A percentile compares a stretch with the other conserved stretches of the same genome.
Conservation (phyloP, 2,113 vertebrate genomes). For the Odocoileus virginianus region DNA sequence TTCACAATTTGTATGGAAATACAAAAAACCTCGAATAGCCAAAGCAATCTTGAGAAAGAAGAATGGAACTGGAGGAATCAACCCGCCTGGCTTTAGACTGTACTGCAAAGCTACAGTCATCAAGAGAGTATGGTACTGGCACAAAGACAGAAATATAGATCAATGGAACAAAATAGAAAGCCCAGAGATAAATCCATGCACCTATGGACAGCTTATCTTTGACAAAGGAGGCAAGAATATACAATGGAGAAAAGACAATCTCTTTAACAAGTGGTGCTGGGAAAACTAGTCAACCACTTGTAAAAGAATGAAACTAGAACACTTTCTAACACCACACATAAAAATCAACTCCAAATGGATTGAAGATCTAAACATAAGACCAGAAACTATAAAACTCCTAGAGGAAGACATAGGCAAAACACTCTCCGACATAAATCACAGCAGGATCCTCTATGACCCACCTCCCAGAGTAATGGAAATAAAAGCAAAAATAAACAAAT, state of each 20-base stretch:
- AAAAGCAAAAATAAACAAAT: not conserved
- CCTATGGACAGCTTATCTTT: not conserved
- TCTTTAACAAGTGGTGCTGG: not conserved
- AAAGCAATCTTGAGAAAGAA: not conserved
- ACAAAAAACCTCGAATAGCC: not conserved
- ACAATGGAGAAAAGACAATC: not conserved
- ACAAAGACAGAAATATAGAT: not conserved
- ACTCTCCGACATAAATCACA: not conserved
- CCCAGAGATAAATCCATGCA: not conserved
- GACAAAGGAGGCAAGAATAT: not conserved
- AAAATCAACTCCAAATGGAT: not conserved
- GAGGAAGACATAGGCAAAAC: not conserved
- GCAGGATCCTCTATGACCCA: not conserved
- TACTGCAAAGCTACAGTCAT: not conserved
- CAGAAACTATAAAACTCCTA: not conserved
- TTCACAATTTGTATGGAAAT: not conserved
- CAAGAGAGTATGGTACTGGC: not conserved
- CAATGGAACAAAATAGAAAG: not conserved
- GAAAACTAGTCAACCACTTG: not conserved
- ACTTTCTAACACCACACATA: not conserved
- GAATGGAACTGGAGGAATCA: not conserved
- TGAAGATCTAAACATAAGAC: not conserved
- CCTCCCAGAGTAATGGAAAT: not conserved
- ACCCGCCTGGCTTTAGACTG: not conserved
- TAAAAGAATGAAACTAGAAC: not conserved